A percentile compares a stretch with the other conserved stretches of the same genome.
These are phyloP conservation scores for Medauroidea extradentata DNA, from an alignment of 1,140 invertebrate genomes.

Conservation along the genomic window DNA sequence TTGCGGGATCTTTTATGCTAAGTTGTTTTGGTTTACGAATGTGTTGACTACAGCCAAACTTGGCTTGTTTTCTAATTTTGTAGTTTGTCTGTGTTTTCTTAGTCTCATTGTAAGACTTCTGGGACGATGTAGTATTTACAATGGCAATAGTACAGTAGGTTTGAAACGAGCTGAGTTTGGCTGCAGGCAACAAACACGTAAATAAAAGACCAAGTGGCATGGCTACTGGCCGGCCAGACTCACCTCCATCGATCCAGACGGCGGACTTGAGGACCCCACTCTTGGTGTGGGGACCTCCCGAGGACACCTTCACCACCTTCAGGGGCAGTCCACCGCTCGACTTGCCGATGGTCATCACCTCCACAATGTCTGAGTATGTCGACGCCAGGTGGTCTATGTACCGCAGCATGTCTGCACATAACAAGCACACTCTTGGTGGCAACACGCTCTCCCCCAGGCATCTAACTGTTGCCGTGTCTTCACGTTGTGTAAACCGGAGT, in stretches of 20 bases:
- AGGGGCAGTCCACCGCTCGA: constrained; percentile 34
- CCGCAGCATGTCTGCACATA: constrained; percentile 21
- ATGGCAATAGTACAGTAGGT: not conserved
- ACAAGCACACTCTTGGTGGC: no score
- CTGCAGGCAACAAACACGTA: not conserved
- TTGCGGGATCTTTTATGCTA: no score
- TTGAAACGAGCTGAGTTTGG: no score
- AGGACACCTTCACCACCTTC: constrained; percentile 53
- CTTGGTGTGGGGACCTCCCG: constrained; percentile 31
- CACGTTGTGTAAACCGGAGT: no score
- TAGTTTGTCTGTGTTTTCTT: no score
- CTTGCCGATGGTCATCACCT: constrained; percentile 33
- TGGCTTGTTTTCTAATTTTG: no score
- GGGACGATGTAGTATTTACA: not conserved
- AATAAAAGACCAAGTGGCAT: constrained; percentile 1
- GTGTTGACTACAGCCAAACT: no score
- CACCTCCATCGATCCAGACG: constrained; percentile 59
- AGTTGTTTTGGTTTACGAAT: no score
- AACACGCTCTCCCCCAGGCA: no score
- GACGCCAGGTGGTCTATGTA: constrained; percentile 32
- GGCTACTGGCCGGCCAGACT: constrained; percentile 18
- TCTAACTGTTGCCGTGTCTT: no score
- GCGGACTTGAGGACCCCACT: constrained; percentile 44
- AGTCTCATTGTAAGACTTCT: not conserved
- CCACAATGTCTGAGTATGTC: constrained; percentile 25